Conservation (phyloP, 2,888 invertebrate genomes). For the Phaonia tiefii region DNA sequence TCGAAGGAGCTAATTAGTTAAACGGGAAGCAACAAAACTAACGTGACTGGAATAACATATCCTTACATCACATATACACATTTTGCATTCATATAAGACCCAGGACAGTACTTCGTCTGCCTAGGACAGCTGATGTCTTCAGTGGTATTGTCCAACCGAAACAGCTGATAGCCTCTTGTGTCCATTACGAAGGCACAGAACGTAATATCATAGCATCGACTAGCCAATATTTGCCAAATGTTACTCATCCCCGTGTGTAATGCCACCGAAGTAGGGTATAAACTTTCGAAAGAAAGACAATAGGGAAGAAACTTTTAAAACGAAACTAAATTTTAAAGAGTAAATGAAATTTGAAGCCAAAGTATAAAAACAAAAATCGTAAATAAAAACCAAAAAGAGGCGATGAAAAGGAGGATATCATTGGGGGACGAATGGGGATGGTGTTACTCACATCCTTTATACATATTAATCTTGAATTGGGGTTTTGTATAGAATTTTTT, state of each 20-base stretch:
- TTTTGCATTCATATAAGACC: too few species aligned
- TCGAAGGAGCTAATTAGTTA: too few species aligned
- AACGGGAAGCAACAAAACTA: too few species aligned
- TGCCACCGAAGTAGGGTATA: background rate
- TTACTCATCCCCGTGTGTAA: background rate
- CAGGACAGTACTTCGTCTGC: too few species aligned
- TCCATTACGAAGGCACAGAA: background rate
- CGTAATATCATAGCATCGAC: background rate
- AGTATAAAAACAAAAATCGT: background rate
- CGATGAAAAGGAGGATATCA: background rate
- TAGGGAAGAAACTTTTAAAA: background rate
- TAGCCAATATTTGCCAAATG: background rate
- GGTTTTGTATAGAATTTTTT: constrained; percentile 14
- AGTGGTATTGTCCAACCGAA: too few species aligned
- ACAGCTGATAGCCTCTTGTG: constrained; percentile 7
- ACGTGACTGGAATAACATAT: too few species aligned
- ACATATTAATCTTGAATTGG: too few species aligned
- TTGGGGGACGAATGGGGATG: background rate
- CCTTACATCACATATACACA: too few species aligned
- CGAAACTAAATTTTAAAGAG: background rate
- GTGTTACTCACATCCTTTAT: background rate
- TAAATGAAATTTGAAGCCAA: background rate
- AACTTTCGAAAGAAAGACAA: background rate
- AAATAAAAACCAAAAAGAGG: background rate
- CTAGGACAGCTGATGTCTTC: too few species aligned